Base-by-base conservation (phyloP, 2,113 vertebrate species). In the Lonchura striata region DNA sequence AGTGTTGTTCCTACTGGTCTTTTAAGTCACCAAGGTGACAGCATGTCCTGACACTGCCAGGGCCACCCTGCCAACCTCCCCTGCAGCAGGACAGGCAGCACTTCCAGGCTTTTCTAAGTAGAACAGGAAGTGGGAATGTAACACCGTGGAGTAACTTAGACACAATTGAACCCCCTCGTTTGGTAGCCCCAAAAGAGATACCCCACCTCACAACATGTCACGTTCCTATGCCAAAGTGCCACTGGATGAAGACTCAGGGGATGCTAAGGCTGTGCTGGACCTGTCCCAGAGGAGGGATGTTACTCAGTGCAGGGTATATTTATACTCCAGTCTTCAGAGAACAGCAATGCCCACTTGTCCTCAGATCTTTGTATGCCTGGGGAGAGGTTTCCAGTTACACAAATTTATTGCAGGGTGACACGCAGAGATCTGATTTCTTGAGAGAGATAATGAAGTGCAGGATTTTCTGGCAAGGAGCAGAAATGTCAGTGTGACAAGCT, bases 401-500 rank as follows among this genome's bases (percentile, higher is more conserved):
- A 50, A 82, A 92, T 95, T 94, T 94, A 95, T 76, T 93, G 92
- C 92, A 69, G 91, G 65, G 78, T 95, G 92, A 94, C 87, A 86
- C 86, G 88, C 72, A 60, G 54, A 86, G 96, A 94, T 98, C 87
- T 96, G 83, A 75, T 96, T 96, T 96, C 96, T 97, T 91, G 56
- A 94, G 94, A 95, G 85, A 84, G 85, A 96, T 94, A 97, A 98
- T 96, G 97, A 96, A 97, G 97, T 92, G 97, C 97, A 75, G 86
- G 75, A 50, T 66, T 80, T 84, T 71, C 94, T 97, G 96, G 92
- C 96, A 96, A 94, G 91, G 82, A 93, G 85, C 86, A 96, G 93
- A 97, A 97, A 98, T 97, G 96, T 96, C 96, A 96, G 85, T 90
- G 81, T 96, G 97, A 97, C 95, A 95, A 90, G 86, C 88, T 41